Evolutionary conservation across 2,113 vertebrate species (phyloP).

Genomic region (Semicossyphus pulcher): DNA sequence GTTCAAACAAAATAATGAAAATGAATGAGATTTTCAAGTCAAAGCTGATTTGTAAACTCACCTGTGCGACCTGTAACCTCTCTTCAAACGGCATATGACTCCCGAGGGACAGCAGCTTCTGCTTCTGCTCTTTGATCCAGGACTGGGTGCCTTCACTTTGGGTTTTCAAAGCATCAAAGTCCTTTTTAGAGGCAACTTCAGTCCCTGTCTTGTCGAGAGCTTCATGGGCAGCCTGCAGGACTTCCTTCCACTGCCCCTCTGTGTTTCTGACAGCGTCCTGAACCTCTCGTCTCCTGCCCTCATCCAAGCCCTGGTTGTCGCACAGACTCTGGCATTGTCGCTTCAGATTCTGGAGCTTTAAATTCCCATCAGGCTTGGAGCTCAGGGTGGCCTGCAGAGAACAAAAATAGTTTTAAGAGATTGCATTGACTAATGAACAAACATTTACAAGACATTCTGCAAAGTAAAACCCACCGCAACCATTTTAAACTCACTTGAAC

Average conservation of each 20-base stretch:
- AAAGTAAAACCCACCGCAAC: too few species aligned
- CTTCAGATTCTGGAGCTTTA: constrained; percentile 63
- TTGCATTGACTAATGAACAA: too few species aligned
- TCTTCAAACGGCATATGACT: constrained; percentile 44
- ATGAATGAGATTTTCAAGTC: not conserved
- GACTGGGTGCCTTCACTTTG: constrained; percentile 44
- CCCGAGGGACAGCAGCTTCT: constrained; percentile 53
- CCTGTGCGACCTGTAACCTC: constrained; percentile 59
- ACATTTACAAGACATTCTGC: too few species aligned
- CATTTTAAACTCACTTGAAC: constrained; percentile 58
- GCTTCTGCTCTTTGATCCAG: constrained; percentile 73
- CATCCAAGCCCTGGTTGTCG: constrained; percentile 42
- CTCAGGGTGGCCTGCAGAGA: constrained; percentile 59
- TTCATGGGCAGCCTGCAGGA: constrained; percentile 56
- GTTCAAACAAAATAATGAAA: too few species aligned
- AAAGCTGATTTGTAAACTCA: constrained; percentile 18
- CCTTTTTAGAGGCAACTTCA: constrained; percentile 45
- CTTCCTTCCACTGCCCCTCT: constrained; percentile 57
- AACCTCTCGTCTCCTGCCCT: constrained; percentile 38
- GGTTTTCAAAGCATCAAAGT: constrained; percentile 56
- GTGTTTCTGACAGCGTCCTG: constrained; percentile 23
- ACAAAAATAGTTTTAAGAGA: not conserved
- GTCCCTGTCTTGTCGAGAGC: constrained; percentile 32
- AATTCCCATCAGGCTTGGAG: constrained; percentile 62
- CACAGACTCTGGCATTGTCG: constrained; percentile 51